Percentiles rank a stretch among this genome's conserved stretches.
Conservation (phyloP, 1,140 invertebrate genomes). For the Bombus impatiens region DNA sequence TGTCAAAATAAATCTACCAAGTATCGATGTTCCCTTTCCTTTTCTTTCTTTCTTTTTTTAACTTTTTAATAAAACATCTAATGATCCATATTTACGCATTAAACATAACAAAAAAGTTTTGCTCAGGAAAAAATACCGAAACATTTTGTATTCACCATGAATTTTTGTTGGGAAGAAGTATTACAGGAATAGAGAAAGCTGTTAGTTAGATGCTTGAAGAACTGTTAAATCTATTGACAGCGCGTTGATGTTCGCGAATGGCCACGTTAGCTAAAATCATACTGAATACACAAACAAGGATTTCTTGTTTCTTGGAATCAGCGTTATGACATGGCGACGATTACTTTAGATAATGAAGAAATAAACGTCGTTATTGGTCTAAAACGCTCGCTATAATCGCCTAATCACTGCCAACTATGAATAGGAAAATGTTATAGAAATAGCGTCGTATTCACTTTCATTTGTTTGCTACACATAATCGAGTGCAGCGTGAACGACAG, state of each 20-base stretch:
- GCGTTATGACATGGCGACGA: conserved; percentile 35
- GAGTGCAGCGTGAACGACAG: background rate
- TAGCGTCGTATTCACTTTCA: too few species aligned
- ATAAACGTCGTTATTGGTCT: conserved; percentile 54
- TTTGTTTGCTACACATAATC: background rate
- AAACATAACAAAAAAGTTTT: too few species aligned
- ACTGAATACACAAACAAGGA: background rate
- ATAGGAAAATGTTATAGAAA: background rate
- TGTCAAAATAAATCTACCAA: too few species aligned
- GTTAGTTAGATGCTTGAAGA: too few species aligned
- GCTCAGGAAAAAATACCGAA: too few species aligned
- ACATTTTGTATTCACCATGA: too few species aligned
- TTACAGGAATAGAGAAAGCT: background rate
- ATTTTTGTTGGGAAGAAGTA: background rate
- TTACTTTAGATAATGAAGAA: conserved; percentile 69
- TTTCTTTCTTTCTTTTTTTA: background rate
- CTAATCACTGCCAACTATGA: background rate
- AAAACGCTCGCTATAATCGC: background rate
- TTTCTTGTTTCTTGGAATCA: conserved; percentile 47
- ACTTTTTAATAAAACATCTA: background rate
- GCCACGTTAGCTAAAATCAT: background rate
- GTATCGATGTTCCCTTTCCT: background rate
- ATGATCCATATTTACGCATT: too few species aligned
- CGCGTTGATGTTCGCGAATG: background rate
- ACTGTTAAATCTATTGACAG: too few species aligned